These are phyloP conservation scores for Erynnis tages DNA, from an alignment of 2,888 invertebrate genomes.

Conservation along the genomic window DNA sequence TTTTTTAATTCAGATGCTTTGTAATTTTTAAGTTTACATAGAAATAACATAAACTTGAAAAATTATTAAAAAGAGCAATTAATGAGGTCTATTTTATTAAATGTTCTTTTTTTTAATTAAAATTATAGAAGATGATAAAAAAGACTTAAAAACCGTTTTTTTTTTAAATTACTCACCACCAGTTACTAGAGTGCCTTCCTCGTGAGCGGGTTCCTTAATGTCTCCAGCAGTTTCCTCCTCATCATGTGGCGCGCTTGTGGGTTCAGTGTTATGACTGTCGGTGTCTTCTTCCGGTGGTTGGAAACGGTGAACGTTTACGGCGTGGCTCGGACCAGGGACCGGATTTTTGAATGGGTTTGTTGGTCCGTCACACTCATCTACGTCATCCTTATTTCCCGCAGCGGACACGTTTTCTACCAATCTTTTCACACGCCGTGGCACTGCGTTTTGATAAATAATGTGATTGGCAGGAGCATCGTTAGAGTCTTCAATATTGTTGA, in stretches of 20 bases:
- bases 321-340: slow-evolving; percentile 37
- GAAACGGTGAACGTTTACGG: slow-evolving; percentile 48
- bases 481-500: slow-evolving; percentile 2
- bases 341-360: slow-evolving; percentile 55
- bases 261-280: not conserved
- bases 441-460: slow-evolving; percentile 63
- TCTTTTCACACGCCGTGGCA: slow-evolving; percentile 31
- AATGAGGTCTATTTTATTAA: too few relatives aligned
- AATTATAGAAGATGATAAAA: too few relatives aligned
- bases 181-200: not conserved
- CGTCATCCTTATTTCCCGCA: slow-evolving; percentile 29
- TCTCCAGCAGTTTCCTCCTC: not conserved
- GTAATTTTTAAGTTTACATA: too few relatives aligned
- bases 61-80: too few relatives aligned
- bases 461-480: slow-evolving; percentile 17
- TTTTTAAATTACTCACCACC: slow-evolving; percentile 67
- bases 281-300: not conserved
- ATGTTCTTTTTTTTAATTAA: too few relatives aligned
- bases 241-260: slow-evolving; percentile 1
- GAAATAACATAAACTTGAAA: too few relatives aligned
- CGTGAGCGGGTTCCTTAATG: not conserved
- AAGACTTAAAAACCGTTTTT: too few relatives aligned
- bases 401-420: slow-evolving; percentile 15
- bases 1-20: too few relatives aligned
- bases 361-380: slow-evolving; percentile 51